Evolutionary conservation across 2,797 vertebrate genomes (phyloP), one percentile per base, ranked within the genome.

Genomic region (Loriculus beryllinus): DNA sequence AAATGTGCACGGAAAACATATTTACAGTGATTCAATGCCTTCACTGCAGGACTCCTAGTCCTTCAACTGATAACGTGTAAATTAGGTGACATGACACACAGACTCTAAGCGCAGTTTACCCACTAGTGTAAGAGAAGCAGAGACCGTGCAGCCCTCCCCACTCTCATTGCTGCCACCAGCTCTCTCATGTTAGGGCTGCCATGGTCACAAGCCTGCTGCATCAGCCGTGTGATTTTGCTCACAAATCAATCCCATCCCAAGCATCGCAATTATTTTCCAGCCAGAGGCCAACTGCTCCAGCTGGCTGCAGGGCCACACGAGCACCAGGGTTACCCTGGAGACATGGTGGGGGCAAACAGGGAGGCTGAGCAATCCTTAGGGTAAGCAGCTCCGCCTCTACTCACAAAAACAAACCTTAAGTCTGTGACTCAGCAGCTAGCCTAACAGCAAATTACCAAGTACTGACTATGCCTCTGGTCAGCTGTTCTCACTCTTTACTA

Each of bases 341-440:
- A 56, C 65, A 37, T 0, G 0, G 42, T 39, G n/a, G 25, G 10
- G 82, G 31, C 0, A 81, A 79, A 17, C 0, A 0, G n/a, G 48
- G 31, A 77, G 69, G 57, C 39, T 63, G 65, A 47, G 54, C 28
- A 22, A 7, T 64, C 54, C 33, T 67, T 37, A 12, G 31, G n/a
- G n/a, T 67, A 83, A 95, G 87, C 69, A 81, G 76, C 25, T 91
- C 65, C 74, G 80, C 18, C 26, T 81, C 56, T 35, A 14, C 57
- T 49, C 87, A 83, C 33, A 47, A 88, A 87, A 86, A 9, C 78
- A 87, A 85, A 80, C 54, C 70, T 79, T 48, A 80, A 83, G 1
- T 43, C 62, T 7, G 3, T 54, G 26, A 56, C 13, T 79, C 64
- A 29, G 65, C n/a, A 82, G 48, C 42, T 91, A 78, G 83, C 75